Percentiles rank a stretch among this genome's conserved stretches.
These are phyloP conservation scores for Rhynchophorus ferrugineus DNA, from an alignment of 1,140 invertebrate genomes.

Conservation along the genomic window DNA sequence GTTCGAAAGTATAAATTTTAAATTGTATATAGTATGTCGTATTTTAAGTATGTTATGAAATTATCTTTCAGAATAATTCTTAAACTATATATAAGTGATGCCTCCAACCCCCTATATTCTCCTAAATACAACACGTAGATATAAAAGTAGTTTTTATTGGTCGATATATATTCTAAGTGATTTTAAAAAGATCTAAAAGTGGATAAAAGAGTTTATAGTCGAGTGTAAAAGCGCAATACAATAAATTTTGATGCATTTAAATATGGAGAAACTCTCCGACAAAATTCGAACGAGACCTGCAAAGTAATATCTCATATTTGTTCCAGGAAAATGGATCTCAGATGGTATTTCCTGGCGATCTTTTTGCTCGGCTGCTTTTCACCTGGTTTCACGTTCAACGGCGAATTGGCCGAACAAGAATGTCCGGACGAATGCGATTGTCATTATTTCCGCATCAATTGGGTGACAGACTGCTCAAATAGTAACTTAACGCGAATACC, in stretches of 20 bases:
- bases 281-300: background rate
- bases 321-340: slow-evolving; percentile 13
- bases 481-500: slow-evolving; percentile 64
- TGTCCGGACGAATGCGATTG: slow-evolving; percentile 67
- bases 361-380: slow-evolving; percentile 8
- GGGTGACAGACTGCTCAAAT: slow-evolving; percentile 69
- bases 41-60: background rate
- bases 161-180: slow-evolving; percentile 2
- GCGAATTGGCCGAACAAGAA: slow-evolving; percentile 55
- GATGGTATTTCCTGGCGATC: slow-evolving; percentile 2
- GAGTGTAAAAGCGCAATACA: background rate
- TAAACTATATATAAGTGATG: slow-evolving; percentile 1
- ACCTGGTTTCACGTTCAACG: slow-evolving; percentile 42
- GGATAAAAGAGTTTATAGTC: background rate
- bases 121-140: too few species aligned
- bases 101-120: background rate
- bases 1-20: too few species aligned
- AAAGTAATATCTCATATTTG: slow-evolving; percentile 1
- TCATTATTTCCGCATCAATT: slow-evolving; percentile 67
- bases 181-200: slow-evolving; percentile 1
- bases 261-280: background rate
- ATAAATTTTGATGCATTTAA: background rate
- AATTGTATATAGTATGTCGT: too few species aligned
- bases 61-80: slow-evolving; percentile 3
- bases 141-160: too few species aligned